Percentiles rank a stretch among this genome's conserved stretches.
Conservation (phyloP, 2,888 invertebrate species). For the Xylocampa areola region DNA sequence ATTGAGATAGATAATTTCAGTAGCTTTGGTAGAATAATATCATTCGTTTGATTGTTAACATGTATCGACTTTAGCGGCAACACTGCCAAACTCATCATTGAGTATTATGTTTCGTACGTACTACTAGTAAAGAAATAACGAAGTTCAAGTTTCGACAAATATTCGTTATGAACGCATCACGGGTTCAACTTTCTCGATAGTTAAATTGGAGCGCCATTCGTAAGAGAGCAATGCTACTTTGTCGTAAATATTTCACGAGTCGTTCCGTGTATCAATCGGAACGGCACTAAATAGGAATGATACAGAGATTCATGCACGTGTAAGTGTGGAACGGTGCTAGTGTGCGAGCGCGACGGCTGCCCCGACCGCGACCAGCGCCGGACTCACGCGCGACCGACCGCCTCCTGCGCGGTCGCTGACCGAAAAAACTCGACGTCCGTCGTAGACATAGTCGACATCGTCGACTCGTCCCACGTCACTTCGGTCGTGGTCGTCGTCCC, state of each 20-base stretch:
- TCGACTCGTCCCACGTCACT: slow-evolving; percentile 86
- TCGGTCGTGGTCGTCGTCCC: slow-evolving; percentile 86
- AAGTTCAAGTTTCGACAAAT: slow-evolving; percentile 58
- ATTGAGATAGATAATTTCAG: slow-evolving; percentile 88
- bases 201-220: slow-evolving; percentile 65
- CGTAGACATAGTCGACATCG: slow-evolving; percentile 87
- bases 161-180: slow-evolving; percentile 59
- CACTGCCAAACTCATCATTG: slow-evolving; percentile 66
- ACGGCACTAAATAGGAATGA: slow-evolving; percentile 73
- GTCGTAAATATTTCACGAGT: slow-evolving; percentile 63
- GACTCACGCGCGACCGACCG: slow-evolving; percentile 87
- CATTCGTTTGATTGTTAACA: slow-evolving; percentile 73
- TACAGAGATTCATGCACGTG: slow-evolving; percentile 81
- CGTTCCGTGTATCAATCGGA: slow-evolving; percentile 58
- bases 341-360: slow-evolving; percentile 88
- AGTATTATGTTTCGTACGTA: slow-evolving; percentile 75
- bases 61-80: slow-evolving; percentile 61
- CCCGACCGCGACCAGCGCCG: slow-evolving; percentile 83
- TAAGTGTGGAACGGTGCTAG: slow-evolving; percentile 87
- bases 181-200: slow-evolving; percentile 57
- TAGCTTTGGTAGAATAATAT: slow-evolving; percentile 88
- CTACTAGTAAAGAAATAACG: slow-evolving; percentile 67
- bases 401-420: slow-evolving; percentile 89
- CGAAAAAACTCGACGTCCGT: slow-evolving; percentile 89
- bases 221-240: slow-evolving; percentile 77